These are phyloP conservation scores for Halocaridina rubra DNA, from an alignment of 2,888 invertebrate species.

Conservation along the genomic window DNA sequence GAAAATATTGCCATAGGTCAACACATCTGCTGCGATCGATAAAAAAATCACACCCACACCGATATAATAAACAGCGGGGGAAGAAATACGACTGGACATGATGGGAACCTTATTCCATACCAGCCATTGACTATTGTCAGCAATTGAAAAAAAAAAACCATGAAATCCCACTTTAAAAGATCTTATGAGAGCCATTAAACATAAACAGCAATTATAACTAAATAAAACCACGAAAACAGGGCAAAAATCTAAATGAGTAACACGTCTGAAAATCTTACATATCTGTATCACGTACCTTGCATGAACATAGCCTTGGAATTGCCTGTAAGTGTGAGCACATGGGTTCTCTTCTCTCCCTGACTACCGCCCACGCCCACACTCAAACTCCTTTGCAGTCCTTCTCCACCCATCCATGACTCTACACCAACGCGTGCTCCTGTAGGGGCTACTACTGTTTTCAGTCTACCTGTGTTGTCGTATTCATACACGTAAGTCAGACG, in stretches of 20 bases:
- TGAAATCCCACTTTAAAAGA: too few species aligned
- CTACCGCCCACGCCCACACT: constrained; percentile 52
- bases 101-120: too few species aligned
- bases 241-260: not conserved
- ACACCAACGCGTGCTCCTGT: constrained; percentile 90
- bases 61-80: too few species aligned
- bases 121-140: not conserved
- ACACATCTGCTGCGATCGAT: too few species aligned
- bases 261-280: not conserved
- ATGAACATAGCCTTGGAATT: constrained; percentile 38
- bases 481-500: constrained; percentile 77
- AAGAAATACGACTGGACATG: too few species aligned
- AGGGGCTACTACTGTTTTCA: constrained; percentile 86
- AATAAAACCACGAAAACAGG: not conserved
- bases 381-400: constrained; percentile 38
- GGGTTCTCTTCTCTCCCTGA: constrained; percentile 31
- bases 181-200: not conserved
- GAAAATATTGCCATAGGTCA: too few species aligned
- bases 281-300: constrained; percentile 38
- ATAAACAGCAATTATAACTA: not conserved
- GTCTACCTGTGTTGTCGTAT: constrained; percentile 89
- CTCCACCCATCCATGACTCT: constrained; percentile 75
- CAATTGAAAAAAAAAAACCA: not conserved
- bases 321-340: constrained; percentile 48
- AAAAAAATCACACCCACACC: too few species aligned